These are phyloP conservation scores for Epinephelus coioides DNA, from an alignment of 2,797 vertebrate species.

Conservation along the genomic window DNA sequence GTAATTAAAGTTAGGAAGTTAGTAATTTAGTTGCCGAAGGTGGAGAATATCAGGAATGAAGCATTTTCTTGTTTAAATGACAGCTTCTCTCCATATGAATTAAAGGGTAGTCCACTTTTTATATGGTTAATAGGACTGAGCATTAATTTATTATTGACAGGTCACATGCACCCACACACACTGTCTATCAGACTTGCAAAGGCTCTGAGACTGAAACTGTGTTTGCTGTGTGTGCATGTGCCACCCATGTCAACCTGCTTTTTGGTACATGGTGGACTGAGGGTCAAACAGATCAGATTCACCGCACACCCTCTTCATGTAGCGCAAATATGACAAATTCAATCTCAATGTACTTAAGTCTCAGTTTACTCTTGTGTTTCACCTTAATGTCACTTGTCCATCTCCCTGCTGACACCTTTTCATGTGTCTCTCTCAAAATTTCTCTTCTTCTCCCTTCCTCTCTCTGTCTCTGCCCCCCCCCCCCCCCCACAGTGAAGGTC, in stretches of 20 bases:
- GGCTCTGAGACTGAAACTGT: conserved; percentile 18
- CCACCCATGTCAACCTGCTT: conserved; percentile 2
- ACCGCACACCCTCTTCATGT: conserved; percentile 12
- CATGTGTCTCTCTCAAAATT: conserved; percentile 46
- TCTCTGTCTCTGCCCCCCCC: conserved; percentile 18
- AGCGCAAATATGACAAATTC: conserved; percentile 44
- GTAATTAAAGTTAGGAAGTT: conserved; percentile 60
- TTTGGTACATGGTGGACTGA: background rate
- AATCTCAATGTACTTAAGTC: conserved; percentile 42
- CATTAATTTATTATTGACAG: conserved; percentile 15
- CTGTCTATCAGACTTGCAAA: conserved; percentile 7
- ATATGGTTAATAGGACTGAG: conserved; percentile 6
- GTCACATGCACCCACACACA: conserved; percentile 25
- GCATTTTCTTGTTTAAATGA: conserved; percentile 18
- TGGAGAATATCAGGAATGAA: conserved; percentile 31
- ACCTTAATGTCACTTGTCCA: conserved; percentile 54
- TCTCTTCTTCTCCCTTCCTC: conserved; percentile 31
- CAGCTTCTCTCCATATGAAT: conserved; percentile 28
- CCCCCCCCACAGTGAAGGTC: conserved; percentile 79
- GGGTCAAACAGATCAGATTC: conserved; percentile 50
- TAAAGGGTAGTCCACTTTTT: conserved; percentile 25
- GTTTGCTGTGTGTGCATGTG: conserved; percentile 30
- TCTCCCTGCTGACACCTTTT: conserved; percentile 62
- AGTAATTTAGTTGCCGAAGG: conserved; percentile 44
- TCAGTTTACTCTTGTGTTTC: conserved; percentile 61